phyloP scores from a whole-genome alignment of 2,113 vertebrate species.

The Microtus ochrogaster region DNA sequence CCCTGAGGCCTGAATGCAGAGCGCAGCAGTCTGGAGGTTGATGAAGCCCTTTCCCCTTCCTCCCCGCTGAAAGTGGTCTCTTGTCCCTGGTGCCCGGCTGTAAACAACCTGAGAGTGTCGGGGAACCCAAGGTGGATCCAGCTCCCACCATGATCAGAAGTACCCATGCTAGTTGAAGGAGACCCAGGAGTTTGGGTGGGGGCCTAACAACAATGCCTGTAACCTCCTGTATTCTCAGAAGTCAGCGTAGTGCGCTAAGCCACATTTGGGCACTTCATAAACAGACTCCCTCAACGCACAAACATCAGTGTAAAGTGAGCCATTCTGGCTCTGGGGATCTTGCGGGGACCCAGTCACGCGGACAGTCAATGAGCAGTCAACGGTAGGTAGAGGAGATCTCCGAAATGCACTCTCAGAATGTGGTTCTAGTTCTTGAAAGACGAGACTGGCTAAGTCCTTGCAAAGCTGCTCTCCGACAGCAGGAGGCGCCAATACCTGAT shows the following conservation, averaged over 20 bases:
- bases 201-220: neutral
- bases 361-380: neutral
- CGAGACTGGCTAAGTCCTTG: neutral
- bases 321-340: neutral
- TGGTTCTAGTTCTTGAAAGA: neutral
- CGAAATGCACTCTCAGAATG: neutral
- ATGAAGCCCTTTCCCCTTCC: neutral
- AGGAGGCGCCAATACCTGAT: conserved; percentile 63
- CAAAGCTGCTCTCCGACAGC: conserved; percentile 14
- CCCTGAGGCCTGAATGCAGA: neutral
- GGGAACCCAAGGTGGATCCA: neutral
- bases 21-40: neutral
- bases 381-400: neutral
- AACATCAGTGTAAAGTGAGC: neutral
- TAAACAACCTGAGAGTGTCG: neutral
- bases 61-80: neutral
- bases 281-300: neutral
- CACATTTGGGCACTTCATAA: neutral
- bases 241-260: rapidly evolving
- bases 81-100: neutral
- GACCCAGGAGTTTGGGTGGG: neutral
- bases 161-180: neutral
- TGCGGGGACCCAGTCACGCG: neutral
- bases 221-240: neutral
- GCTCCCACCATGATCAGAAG: neutral